A percentile compares a stretch with the other conserved stretches of the same genome.
Conservation (phyloP, 1,140 invertebrate species). For the Drosophila rhopaloa region DNA sequence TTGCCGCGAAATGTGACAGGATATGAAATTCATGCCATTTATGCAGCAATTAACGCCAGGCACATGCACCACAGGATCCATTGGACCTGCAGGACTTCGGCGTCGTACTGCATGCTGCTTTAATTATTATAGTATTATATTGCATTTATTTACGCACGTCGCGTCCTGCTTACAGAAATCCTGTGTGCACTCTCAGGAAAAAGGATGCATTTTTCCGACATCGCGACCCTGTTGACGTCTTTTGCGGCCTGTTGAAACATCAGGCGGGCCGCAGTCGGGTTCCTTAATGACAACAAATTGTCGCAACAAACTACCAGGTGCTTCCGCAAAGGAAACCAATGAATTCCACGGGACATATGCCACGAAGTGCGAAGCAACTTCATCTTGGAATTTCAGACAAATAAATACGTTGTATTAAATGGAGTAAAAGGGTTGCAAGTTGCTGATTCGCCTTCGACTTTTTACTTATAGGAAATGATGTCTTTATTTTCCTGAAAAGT, state of each 20-base stretch:
- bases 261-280: conserved; percentile 21
- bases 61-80: conserved; percentile 48
- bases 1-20: conserved; percentile 67
- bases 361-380: conserved; percentile 22
- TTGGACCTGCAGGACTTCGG: conserved; percentile 13
- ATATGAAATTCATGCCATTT: conserved; percentile 79
- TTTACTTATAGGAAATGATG: background rate
- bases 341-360: conserved; percentile 11
- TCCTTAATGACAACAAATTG: conserved; percentile 76
- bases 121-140: conserved; percentile 83
- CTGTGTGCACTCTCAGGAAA: conserved; percentile 22
- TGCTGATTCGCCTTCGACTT: background rate
- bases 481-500: no score
- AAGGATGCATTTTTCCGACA: conserved; percentile 24
- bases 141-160: conserved; percentile 74
- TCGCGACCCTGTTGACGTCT: conserved; percentile 15
- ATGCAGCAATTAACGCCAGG: conserved; percentile 76
- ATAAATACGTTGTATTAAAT: conserved; percentile 33
- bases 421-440: background rate
- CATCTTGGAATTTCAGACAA: conserved; percentile 14
- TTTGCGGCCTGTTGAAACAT: conserved; percentile 45
- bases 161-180: conserved; percentile 11
- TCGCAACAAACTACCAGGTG: conserved; percentile 71
- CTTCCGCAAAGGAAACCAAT: conserved; percentile 42
- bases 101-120: conserved; percentile 53